Evolutionary conservation across 2,113 vertebrate genomes (phyloP), one percentile per base, ranked within the genome.

Genomic region (Euleptes europaea): DNA sequence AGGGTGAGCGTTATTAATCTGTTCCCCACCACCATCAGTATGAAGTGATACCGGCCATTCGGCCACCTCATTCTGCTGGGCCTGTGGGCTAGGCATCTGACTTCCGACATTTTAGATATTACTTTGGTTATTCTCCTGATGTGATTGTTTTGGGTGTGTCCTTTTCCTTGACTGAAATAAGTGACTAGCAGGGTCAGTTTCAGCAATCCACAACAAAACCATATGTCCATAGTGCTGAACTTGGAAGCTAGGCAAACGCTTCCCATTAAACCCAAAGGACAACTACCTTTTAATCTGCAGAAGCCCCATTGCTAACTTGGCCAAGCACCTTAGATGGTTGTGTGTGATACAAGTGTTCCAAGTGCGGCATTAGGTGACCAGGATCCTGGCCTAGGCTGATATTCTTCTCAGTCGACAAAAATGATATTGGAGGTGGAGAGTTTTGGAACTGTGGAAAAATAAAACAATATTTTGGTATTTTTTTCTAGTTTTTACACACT

Each of bases 291-390:
- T 85, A 65, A 74, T 9, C 47, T 35, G 23, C 21, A 23, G 26
- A 54, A 31, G 23, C 33, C 63, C 44, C 13, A 19, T 5, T 33
- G 65, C 38, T 44, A 49, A 0, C 40, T 47, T 86, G 87, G 78
- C 82, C 84, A 73, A 78, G 75, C 78, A 84, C 84, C 83, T 92
- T 92, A 93, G 91, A 91, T 76, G 19, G 35, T 70, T 86, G 87
- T 23, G 74, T 44, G 40, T 80, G 86, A 80, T 88, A 14, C 42
- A 4, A 74, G 78, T 83, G 47, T 77, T 91, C 91, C 87, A 94
- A 49, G 81, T 82, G 86, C 60, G 80, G 19, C 1, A 63, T 5
- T 21, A 49, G 86, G 60, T 73, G 19, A 77, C 0, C 42, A 71
- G 19, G 47, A 79, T 90, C 75, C 76, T 38, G 77, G 33, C 71